Base-by-base conservation (phyloP, 2,888 invertebrate species). In the Andrena flavipes region DNA sequence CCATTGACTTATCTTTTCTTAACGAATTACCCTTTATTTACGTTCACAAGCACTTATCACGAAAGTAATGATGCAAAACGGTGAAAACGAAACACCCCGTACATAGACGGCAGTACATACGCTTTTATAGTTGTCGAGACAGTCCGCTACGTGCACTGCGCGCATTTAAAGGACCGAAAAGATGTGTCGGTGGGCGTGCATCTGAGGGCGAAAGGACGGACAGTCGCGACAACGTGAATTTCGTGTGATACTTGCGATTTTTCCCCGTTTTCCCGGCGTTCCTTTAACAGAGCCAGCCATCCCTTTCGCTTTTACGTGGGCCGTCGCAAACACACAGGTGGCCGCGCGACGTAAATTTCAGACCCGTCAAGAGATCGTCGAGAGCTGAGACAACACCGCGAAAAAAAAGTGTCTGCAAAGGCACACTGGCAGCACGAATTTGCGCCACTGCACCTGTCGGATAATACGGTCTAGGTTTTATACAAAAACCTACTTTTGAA, bases 201-300 rank as follows among this genome's bases (percentile, higher is more conserved):
- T 67, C 48, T 33, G 73, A 70, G 70, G 35, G 63, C 35, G 65
- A 75, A 72, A 51, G 75, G 30, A 49, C 73, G 80, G 80, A 74
- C 76, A 80, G 80, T 70, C 81, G 56, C 75, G 71, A 68, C 81
- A 83, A 78, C 76, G 74, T 26, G 71, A 73, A 76, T 85, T 84
- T 74, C 76, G 73, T 80, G 62, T 64, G 70, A 77, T 77, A 60
- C 65, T 51, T 67, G 72, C 59, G 78, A 86, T 82, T 86, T 86
- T 78, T 70, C 80, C 67, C 79, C 71, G 71, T 59, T 72, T 79
- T 70, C 63, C 73, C 56, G 30, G 23, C 73, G 72, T 63, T 72
- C 60, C 67, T 78, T 78, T 51, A 20, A 20, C 30, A 29, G 33
- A 26, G 29, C 33, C 70, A 51, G 20, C 60, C 76, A 23, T 48